Base-by-base conservation (phyloP, 2,113 vertebrate genomes). In the Macrotus californicus region DNA sequence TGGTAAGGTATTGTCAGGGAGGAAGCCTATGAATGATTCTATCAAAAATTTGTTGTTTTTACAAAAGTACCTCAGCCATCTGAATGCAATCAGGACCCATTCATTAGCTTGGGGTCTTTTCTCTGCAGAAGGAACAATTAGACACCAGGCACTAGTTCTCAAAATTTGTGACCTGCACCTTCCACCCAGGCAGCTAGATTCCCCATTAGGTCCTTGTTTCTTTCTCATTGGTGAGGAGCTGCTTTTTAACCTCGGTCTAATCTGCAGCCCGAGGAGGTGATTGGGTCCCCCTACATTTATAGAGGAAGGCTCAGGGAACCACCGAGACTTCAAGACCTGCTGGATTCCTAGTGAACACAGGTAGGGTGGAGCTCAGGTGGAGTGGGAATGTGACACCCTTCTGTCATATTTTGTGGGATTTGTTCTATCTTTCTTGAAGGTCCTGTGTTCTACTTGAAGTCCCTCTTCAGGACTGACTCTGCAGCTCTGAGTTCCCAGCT, bases 211-310 rank as follows among this genome's bases (percentile, higher is more conserved):
- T 59, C 34, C 21, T 77, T 59, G 5, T 7, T 52, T 54, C 31
- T 54, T 56, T 70, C 14, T 61, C 22, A 24, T 6, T 82, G 72
- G 59, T 43, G 9, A 77, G n/a, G 43, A 79, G 31, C 31, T 72
- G 12, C 39, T 84, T 84, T 79, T 93, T 79, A 61, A 52, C 46
- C 52, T 94, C 50, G n/a, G 61, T 52, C 7, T 52, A 79, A 52
- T 52, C 10, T 12, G 14, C 14, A 52, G 29, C 8, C 69, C 31
- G 61, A 64, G 36, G 41, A 79, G 41, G 79, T 15, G 29, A 31
- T 69, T 52, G 31, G 75, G 70, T 31, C 26, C 52, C 24, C 43
- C 48, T 41, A 31, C 16, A 15, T 34, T 52, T 84, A 43, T 11
- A 80, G n/a, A 89, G 56, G 64, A 69, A 34, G 59, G 18, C 50